Evolutionary conservation across 2,113 vertebrate genomes (phyloP).

Genomic region (Thunnus maccoyii): DNA sequence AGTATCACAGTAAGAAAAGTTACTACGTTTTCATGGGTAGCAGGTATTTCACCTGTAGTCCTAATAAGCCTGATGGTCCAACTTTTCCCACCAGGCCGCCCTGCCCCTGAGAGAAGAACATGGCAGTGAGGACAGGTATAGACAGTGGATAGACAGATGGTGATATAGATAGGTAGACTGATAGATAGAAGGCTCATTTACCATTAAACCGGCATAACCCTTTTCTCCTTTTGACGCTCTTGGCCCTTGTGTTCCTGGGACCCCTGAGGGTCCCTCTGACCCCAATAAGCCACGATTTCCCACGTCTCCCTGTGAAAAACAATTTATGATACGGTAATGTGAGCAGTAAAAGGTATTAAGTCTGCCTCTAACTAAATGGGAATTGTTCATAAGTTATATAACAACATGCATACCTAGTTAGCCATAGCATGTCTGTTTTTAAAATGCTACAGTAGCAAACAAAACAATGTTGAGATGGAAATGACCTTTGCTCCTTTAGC

Average conservation of each 20-base stretch:
- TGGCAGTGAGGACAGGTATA: not conserved
- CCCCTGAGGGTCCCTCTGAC: constrained; percentile 70
- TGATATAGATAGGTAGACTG: not conserved
- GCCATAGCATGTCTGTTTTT: no score
- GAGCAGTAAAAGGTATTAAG: not conserved
- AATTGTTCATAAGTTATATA: no score
- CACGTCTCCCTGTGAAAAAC: constrained; percentile 73
- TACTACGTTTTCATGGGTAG: not conserved
- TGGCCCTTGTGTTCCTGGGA: constrained; percentile 72
- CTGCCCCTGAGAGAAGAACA: constrained; percentile 82
- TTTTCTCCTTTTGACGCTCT: constrained; percentile 84
- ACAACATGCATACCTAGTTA: no score
- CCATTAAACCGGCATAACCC: constrained; percentile 81
- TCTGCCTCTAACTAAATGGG: no score
- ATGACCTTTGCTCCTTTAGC: constrained; percentile 84
- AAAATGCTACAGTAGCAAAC: not conserved
- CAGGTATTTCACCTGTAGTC: constrained; percentile 77
- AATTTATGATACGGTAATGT: not conserved
- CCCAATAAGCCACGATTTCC: constrained; percentile 79
- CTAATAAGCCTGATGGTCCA: constrained; percentile 82
- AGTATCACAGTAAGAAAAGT: no score
- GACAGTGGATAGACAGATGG: not conserved
- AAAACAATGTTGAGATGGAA: not conserved
- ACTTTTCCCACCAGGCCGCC: constrained; percentile 78
- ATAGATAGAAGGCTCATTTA: constrained; percentile 63